Evolutionary conservation across 2,797 vertebrate species (phyloP).

Genomic region (Cirrhinus molitorella): DNA sequence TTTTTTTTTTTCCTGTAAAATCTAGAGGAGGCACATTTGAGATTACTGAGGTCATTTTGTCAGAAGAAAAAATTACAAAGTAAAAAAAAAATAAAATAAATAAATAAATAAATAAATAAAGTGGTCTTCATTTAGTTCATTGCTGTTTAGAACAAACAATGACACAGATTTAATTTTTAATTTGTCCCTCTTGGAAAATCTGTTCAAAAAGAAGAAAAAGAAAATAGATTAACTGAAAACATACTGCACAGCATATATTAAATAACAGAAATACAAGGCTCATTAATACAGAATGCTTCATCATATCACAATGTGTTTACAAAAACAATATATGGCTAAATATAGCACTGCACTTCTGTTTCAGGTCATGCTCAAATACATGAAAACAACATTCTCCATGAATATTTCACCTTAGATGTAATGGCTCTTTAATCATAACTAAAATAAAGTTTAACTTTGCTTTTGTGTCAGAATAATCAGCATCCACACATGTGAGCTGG

Average conservation of each 20-base stretch:
- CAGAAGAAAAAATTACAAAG: neutral
- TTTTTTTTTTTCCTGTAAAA: too few relatives aligned
- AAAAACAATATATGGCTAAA: neutral
- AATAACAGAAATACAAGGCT: neutral
- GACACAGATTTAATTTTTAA: neutral
- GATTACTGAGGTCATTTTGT: neutral
- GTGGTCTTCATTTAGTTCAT: neutral
- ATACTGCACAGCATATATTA: neutral
- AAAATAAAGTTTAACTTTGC: neutral
- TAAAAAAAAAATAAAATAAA: too few relatives aligned
- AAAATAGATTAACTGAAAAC: neutral
- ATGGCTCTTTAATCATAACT: neutral
- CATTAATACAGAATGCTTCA: neutral
- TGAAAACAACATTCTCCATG: neutral
- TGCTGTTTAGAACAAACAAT: neutral
- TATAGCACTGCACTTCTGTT: neutral
- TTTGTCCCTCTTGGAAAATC: neutral
- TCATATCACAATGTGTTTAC: slow-evolving; percentile 26
- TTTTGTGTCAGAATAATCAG: neutral
- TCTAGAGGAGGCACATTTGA: neutral
- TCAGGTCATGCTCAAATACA: neutral
- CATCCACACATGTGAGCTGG: neutral
- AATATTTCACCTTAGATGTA: neutral
- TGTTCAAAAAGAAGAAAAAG: neutral
- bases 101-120: neutral